These are phyloP conservation scores for Bubalus kerabau DNA, from an alignment of 2,113 vertebrate genomes.

Conservation along the genomic window DNA sequence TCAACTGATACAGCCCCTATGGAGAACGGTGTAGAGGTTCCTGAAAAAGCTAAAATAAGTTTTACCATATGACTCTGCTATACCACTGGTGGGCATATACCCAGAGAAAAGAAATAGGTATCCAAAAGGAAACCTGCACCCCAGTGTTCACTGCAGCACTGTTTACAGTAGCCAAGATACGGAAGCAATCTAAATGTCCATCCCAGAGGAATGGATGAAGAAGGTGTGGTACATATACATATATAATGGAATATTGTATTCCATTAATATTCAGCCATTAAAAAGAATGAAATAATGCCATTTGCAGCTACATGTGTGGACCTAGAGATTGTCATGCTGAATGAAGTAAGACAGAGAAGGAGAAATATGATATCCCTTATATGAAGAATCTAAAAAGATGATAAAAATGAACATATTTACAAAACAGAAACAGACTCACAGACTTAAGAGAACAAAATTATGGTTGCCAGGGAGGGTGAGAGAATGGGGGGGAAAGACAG, in stretches of 20 bases:
- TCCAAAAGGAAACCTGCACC: neutral
- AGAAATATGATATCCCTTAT: neutral
- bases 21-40: neutral
- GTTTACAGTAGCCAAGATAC: neutral
- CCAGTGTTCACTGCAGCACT: neutral
- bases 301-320: neutral
- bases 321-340: neutral
- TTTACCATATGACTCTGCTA: neutral
- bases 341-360: neutral
- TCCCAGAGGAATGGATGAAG: neutral
- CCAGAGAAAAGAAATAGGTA: neutral
- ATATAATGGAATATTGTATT: neutral
- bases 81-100: neutral
- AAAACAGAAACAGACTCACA: neutral
- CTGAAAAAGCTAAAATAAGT: neutral
- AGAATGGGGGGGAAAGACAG: neutral
- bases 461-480: neutral
- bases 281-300: neutral
- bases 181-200: neutral
- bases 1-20: neutral
- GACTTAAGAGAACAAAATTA: neutral
- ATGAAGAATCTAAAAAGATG: neutral
- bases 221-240: neutral
- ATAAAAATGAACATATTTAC: neutral
- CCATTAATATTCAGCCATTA: neutral